A percentile compares a stretch with the other conserved stretches of the same genome.
Evolutionary conservation across 2,797 vertebrate species (phyloP).

Genomic region (Helostoma temminkii): DNA sequence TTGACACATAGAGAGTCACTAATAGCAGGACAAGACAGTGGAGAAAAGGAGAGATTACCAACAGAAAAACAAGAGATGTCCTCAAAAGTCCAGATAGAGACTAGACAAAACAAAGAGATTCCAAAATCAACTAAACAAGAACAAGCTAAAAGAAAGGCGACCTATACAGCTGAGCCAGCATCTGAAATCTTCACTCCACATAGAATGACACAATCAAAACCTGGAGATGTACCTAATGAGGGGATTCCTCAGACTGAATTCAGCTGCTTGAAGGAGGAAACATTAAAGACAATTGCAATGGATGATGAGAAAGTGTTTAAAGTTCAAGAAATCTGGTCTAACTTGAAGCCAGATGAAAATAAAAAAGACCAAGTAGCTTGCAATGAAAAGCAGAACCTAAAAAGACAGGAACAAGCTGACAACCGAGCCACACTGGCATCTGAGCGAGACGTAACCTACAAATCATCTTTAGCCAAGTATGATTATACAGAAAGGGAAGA

Average conservation of each 20-base stretch:
- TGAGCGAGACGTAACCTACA: not conserved
- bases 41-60: not conserved
- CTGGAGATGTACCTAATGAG: not conserved
- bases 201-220: not conserved
- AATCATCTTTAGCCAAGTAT: not conserved
- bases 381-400: not conserved
- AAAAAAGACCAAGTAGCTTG: not conserved
- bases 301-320: not conserved
- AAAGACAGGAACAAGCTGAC: not conserved
- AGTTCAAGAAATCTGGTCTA: not conserved
- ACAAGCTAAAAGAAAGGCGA: not conserved
- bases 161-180: not conserved
- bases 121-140: not conserved
- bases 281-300: not conserved
- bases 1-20: too few relatives aligned
- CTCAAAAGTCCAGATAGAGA: not conserved
- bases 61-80: not conserved
- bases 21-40: too few relatives aligned
- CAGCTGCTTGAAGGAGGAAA: not conserved
- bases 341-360: not conserved
- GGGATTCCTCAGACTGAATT: not conserved
- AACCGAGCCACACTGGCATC: not conserved
- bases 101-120: not conserved
- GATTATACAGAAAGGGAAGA: slow-evolving; percentile 10
- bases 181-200: not conserved